Evolutionary conservation across 2,888 invertebrate species (phyloP), one percentile per base, ranked within the genome.

Genomic region (Phengaris alcon): DNA sequence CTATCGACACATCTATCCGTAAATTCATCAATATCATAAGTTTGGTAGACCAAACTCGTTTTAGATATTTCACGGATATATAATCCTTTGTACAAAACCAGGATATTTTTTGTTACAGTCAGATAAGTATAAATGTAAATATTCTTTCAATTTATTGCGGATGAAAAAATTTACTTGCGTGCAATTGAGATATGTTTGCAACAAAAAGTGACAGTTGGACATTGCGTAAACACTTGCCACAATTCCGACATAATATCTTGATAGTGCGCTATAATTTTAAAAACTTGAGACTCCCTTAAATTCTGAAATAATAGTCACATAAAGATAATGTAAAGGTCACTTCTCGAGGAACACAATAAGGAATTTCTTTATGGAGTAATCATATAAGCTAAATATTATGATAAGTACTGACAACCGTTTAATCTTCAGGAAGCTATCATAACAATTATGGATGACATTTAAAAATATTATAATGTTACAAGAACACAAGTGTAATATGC

Each of bases 331-430:
- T 64, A 64, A 64, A 64, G 64, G 64, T 64, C 64, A 64, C 35
- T 1, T 10, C 52, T 52, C 4, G 52, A 64, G 64, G 64, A 64
- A 64, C 64, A 64, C 12, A 10, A 12, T 22, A 22, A 69, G 48
- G 69, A 69, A 69, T 51, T 48, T 51, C 70, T 51, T 70, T 70
- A 51, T 70, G 70, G 46, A 70, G 70, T 51, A 51, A 51, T 70
- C 15, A 70, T 70, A 70, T 70, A 70, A 15, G 70, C 70, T 10
- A 70, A 70, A 70, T 51, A 51, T 70, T 70, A 70, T 46, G 69
- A 48, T 70, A 51, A 70, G 51, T 70, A 15, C 70, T 15, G 70
- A 70, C 64, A 13, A 48, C 70, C 48, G 70, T 70, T 70, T 64
- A 44, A 70, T 70, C 70, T 51, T 10, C 70, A 70, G 70, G 70